Evolutionary conservation across 2,888 invertebrate genomes (phyloP).

Genomic region (Meghimatium bilineatum): DNA sequence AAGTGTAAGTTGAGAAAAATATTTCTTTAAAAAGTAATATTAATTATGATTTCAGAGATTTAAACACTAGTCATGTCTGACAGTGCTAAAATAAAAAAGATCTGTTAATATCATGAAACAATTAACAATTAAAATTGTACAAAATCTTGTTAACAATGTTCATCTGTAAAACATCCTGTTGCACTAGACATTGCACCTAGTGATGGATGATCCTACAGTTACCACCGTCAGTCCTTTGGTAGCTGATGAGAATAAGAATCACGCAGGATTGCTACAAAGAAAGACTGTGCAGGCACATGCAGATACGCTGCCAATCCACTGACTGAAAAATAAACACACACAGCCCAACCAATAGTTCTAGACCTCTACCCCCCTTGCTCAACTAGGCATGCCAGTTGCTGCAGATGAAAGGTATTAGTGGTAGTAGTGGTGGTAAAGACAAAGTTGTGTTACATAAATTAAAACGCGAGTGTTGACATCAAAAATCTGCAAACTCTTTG

Average conservation of each 20-base stretch:
- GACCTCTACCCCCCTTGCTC: neutral
- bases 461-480: conserved; percentile 48
- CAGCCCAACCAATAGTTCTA: neutral
- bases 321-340: neutral
- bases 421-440: conserved; percentile 14
- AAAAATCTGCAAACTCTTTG: conserved; percentile 99
- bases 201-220: neutral
- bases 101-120: neutral
- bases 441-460: conserved; percentile 14
- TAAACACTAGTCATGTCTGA: too few relatives aligned
- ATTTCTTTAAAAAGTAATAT: too few relatives aligned
- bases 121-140: too few relatives aligned
- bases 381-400: neutral
- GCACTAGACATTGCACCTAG: neutral
- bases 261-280: neutral
- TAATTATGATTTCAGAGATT: too few relatives aligned
- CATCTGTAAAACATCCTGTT: neutral
- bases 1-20: too few relatives aligned
- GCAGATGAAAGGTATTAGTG: conserved; percentile 13
- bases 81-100: neutral
- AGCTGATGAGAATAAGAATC: neutral
- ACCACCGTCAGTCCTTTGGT: neutral
- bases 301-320: conserved; percentile 5
- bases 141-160: too few relatives aligned
- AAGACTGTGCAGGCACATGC: neutral